Percentiles rank a stretch among this genome's conserved stretches.
phyloP scores from a whole-genome alignment of 2,888 invertebrate genomes.

The Ariolimax columbianus region DNA sequence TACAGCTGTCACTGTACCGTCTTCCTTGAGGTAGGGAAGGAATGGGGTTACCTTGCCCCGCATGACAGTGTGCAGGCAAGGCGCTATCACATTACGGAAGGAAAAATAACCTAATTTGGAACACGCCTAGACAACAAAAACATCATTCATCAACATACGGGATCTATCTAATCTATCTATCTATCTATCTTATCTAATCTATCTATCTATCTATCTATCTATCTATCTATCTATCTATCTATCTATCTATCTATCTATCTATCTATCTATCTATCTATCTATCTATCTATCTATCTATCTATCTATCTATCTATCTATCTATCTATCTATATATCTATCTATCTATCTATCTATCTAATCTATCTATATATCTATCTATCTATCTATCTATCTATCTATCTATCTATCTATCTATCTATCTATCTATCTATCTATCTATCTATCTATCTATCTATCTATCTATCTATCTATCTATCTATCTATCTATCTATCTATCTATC shows the following conservation, averaged over 20 bases:
- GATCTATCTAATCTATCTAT: background rate
- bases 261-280: background rate
- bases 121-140: too few species aligned
- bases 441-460: slow-evolving; percentile 14
- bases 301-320: background rate
- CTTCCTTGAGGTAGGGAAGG: too few species aligned
- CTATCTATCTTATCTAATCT: background rate
- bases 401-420: slow-evolving; percentile 30
- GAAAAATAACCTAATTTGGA: too few species aligned
- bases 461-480: background rate
- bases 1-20: too few species aligned
- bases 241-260: background rate
- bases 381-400: background rate
- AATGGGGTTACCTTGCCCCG: too few species aligned
- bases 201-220: background rate
- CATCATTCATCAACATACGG: background rate
- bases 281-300: background rate
- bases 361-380: too few species aligned
- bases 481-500: too few species aligned
- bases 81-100: too few species aligned
- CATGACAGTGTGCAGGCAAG: too few species aligned
- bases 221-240: background rate
- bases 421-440: slow-evolving; percentile 28
- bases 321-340: too few species aligned
- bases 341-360: too few species aligned